Evolutionary conservation across 1,140 invertebrate species (phyloP).

Genomic region (Heterodera schachtii): DNA sequence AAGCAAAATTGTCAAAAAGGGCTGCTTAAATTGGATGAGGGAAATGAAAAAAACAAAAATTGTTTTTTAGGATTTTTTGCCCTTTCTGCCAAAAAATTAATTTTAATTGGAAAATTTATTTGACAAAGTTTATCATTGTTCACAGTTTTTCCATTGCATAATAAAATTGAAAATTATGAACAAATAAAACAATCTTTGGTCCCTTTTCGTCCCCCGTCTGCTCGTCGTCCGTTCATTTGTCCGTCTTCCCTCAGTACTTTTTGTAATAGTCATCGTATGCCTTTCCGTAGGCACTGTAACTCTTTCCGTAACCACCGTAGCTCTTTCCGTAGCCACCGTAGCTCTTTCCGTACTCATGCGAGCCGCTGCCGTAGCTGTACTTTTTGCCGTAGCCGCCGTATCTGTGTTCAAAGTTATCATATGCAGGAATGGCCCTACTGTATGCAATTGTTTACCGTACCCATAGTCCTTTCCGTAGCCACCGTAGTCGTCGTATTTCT

Average conservation of each 20-base stretch:
- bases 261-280: neutral
- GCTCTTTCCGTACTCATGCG: neutral
- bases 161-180: too few species aligned
- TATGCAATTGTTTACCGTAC: neutral
- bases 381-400: neutral
- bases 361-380: too few species aligned
- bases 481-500: too few species aligned
- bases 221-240: neutral
- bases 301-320: neutral
- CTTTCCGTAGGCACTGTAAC: neutral
- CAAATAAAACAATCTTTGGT: too few species aligned
- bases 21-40: too few species aligned
- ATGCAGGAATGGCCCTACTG: neutral
- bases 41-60: too few species aligned
- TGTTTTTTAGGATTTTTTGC: too few species aligned
- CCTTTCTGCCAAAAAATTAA: too few species aligned
- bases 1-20: too few species aligned
- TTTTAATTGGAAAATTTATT: too few species aligned
- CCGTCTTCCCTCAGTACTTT: neutral
- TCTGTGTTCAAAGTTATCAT: neutral
- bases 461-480: neutral
- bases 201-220: too few species aligned
- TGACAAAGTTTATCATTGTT: neutral
- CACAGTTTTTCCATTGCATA: neutral
- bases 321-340: slow-evolving; percentile 6